phyloP scores from a whole-genome alignment of 2,888 invertebrate species.

The Drosophila prostipennis region DNA sequence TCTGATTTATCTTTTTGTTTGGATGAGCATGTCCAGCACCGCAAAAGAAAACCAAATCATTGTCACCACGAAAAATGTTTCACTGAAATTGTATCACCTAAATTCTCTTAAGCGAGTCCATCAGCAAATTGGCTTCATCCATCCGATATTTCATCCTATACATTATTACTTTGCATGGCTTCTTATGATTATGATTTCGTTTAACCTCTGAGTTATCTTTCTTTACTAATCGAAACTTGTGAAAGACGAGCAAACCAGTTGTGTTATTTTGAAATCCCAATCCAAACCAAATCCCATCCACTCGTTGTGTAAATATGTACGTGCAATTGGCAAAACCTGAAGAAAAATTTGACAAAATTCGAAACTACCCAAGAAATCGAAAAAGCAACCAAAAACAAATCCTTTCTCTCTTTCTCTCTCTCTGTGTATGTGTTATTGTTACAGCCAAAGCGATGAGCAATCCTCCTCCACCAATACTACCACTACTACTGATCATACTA shows the following conservation, averaged over 20 bases:
- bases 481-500: slow-evolving; percentile 78
- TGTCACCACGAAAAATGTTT: slow-evolving; percentile 12
- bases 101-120: slow-evolving; percentile 41
- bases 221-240: slow-evolving; percentile 39
- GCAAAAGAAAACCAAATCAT: slow-evolving; percentile 12
- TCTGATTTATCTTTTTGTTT: slow-evolving; percentile 28
- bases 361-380: slow-evolving; percentile 26
- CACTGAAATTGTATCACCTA: neutral
- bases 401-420: slow-evolving; percentile 60
- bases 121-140: slow-evolving; percentile 44
- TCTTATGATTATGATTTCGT: slow-evolving; percentile 60
- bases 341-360: slow-evolving; percentile 15
- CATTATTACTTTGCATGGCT: slow-evolving; percentile 72
- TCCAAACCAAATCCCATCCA: slow-evolving; percentile 13
- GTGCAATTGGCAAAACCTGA: slow-evolving; percentile 31
- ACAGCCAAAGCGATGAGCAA: slow-evolving; percentile 83
- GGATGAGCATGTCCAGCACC: slow-evolving; percentile 43
- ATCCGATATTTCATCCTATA: slow-evolving; percentile 17
- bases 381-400: slow-evolving; percentile 59
- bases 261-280: slow-evolving; percentile 18
- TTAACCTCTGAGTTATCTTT: slow-evolving; percentile 46
- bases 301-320: slow-evolving; percentile 44
- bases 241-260: slow-evolving; percentile 34
- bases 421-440: slow-evolving; percentile 82
- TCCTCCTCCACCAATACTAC: slow-evolving; percentile 80